Evolutionary conservation across 2,113 vertebrate species (phyloP), one percentile per base, ranked within the genome.

Genomic region (Triplophysa tibetana): DNA sequence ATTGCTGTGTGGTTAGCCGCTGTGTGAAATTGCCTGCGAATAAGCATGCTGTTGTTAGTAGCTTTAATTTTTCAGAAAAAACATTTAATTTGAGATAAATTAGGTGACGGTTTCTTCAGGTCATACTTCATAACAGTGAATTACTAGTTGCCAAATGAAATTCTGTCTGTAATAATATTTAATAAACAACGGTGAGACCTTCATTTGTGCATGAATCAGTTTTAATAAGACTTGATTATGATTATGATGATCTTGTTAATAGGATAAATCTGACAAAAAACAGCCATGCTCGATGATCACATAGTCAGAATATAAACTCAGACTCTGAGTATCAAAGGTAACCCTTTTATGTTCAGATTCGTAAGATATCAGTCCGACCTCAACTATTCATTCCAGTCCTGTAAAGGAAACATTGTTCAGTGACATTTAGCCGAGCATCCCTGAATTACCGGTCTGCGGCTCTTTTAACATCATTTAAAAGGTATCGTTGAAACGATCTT

Each of bases 1-100:
- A 73, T 73, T 61, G 16, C n/a, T 43, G n/a, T 60, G 54, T 60
- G n/a, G 8, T 73, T 73, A 43, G 54, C 33, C 13, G 12, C 66
- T 68, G 21, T n/a, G 19, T 58, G 13, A 58, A 58, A 58, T 56
- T 56, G 52, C 52, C 52, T 56, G 17, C 17, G 52, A 56, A n/a
- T 73, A 17, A 60, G n/a, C 29, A 60, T 33, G 19, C 13, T 62
- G 14, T 62, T 13, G 33, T 74, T 61, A 62, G 45, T 19, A 29
- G 58, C 41, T 26, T 24, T 29, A 6, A n/a, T 45, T 63, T 17
- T 60, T 75, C 8, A 74, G 45, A 74, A 74, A n/a, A 62, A 74
- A 43, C 56, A 29, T n/a, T 50, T 63, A 26, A 75, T 75, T 48
- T 75, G 14, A 50, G 23, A 24, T 19, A 50, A 75, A 75, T 75